A percentile compares a stretch with the other conserved stretches of the same genome.
Conservation (phyloP, 2,797 vertebrate species). For the Meriones psammophilus region DNA sequence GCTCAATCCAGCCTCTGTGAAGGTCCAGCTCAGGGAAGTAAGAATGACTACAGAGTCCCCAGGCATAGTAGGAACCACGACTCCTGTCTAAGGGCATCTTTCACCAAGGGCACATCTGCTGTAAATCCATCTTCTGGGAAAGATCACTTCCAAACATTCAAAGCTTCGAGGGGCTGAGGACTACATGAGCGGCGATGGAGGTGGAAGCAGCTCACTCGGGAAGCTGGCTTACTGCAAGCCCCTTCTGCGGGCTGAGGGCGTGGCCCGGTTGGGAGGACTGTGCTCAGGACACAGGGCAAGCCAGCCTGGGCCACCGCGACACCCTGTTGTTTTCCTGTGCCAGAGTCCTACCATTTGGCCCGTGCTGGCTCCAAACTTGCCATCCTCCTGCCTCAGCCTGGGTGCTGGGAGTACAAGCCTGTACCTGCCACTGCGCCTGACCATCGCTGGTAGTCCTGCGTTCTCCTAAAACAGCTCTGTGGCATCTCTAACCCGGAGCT, state of each 20-base stretch:
- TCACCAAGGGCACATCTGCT: constrained; percentile 40
- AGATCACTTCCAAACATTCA: constrained; percentile 58
- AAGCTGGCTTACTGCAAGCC: constrained; percentile 27
- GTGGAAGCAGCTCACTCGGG: constrained; percentile 37
- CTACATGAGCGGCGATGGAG: background rate
- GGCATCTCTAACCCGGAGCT: background rate
- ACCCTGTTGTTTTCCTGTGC: background rate
- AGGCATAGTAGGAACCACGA: background rate
- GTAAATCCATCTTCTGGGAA: constrained; percentile 23
- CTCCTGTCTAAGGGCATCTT: constrained; percentile 33
- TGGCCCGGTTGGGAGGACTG: background rate
- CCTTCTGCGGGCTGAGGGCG: background rate
- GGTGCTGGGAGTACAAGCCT: background rate
- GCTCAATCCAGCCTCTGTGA: constrained; percentile 24
- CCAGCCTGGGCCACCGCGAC: background rate
- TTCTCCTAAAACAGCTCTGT: background rate
- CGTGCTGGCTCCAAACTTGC: background rate
- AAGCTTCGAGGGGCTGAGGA: constrained; percentile 49
- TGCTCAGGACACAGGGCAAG: too few relatives aligned
- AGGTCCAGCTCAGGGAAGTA: constrained; percentile 56
- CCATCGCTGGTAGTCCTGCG: background rate
- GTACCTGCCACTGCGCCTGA: background rate
- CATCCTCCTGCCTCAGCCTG: background rate
- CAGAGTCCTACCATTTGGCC: background rate
- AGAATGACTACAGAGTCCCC: constrained; percentile 9